Evolutionary conservation across 2,113 vertebrate genomes (phyloP), one percentile per base, ranked within the genome.

Genomic region (Catagonus wagneri): DNA sequence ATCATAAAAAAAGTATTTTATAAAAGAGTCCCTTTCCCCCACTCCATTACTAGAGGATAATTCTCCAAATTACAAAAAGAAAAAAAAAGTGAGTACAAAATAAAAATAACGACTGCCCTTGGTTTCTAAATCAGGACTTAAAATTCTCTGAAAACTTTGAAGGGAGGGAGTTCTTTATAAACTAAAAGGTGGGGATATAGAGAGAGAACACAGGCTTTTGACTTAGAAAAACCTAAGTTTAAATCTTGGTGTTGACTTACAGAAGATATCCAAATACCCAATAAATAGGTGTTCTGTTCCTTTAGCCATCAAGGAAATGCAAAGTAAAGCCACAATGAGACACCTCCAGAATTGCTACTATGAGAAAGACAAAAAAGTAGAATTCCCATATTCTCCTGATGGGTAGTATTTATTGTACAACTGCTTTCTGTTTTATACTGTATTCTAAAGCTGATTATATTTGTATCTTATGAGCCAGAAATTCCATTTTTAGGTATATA

Each of bases 51-150:
- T 19, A 68, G n/a, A 93, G 72, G 58, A 75, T 84, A 89, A 80
- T 69, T 91, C 93, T 78, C 29, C 86, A 79, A 83, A 86, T 72
- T 91, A 69, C 17, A 68, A 86, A 71, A 71, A 93, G 66, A 61
- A 56, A 66, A 58, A 68, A 88, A 85, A 94, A 39, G 34, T 74
- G 68, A 65, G 61, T 29, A 56, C 23, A 87, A 86, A 93, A 92
- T 93, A 92, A 83, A 97, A 94, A 44, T 44, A 84, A 56, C 63
- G 32, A 92, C 63, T 93, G 54, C 2, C 34, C 1, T 91, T 65
- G 4, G 29, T 85, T 93, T 95, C 79, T 85, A 81, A 95, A 81
- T 78, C 52, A 60, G 27, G 22, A 78, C 52, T 79, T 86, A 27
- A 2, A 66, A 83, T 79, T 89, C 81, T 74, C 23, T 81, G 25